Percentiles rank a stretch among this genome's conserved stretches.
Evolutionary conservation across 2,113 vertebrate species (phyloP).

Genomic region (Sceloporus undulatus): DNA sequence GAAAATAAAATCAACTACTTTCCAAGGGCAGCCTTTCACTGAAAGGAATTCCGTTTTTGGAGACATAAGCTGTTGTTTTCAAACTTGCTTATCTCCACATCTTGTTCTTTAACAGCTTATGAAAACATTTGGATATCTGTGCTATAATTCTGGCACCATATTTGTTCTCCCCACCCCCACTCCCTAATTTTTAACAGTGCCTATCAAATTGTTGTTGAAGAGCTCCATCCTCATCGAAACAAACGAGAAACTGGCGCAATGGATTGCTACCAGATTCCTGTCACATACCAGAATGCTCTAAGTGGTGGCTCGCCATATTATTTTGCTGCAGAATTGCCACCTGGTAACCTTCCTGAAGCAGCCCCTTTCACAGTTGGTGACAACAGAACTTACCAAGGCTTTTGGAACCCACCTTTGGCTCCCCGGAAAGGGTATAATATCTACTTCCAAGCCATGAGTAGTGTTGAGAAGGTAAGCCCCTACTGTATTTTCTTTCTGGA

Average conservation of each 20-base stretch:
- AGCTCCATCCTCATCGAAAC: slow-evolving; percentile 88
- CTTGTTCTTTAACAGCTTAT: background rate
- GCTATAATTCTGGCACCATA: background rate
- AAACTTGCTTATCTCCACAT: background rate
- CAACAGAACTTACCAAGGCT: slow-evolving; percentile 97
- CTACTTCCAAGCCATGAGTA: slow-evolving; percentile 99
- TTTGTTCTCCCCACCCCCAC: slow-evolving; percentile 32
- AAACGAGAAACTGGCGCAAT: slow-evolving; percentile 87
- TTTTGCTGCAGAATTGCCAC: slow-evolving; percentile 94
- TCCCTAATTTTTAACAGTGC: slow-evolving; percentile 79
- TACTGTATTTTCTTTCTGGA: background rate
- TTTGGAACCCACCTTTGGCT: slow-evolving; percentile 95
- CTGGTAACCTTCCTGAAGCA: slow-evolving; percentile 91
- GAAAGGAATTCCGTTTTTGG: background rate
- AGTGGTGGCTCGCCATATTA: slow-evolving; percentile 91
- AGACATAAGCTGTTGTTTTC: background rate
- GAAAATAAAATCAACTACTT: background rate
- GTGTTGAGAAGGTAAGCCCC: slow-evolving; percentile 92
- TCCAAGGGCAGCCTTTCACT: background rate
- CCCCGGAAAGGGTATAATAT: slow-evolving; percentile 99
- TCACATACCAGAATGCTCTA: slow-evolving; percentile 89
- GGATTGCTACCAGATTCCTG: slow-evolving; percentile 93
- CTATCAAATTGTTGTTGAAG: slow-evolving; percentile 97
- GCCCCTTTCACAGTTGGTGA: slow-evolving; percentile 96
- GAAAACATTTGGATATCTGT: background rate